These are phyloP conservation scores for Chironomus riparius DNA, from an alignment of 2,888 invertebrate genomes.

Conservation along the genomic window DNA sequence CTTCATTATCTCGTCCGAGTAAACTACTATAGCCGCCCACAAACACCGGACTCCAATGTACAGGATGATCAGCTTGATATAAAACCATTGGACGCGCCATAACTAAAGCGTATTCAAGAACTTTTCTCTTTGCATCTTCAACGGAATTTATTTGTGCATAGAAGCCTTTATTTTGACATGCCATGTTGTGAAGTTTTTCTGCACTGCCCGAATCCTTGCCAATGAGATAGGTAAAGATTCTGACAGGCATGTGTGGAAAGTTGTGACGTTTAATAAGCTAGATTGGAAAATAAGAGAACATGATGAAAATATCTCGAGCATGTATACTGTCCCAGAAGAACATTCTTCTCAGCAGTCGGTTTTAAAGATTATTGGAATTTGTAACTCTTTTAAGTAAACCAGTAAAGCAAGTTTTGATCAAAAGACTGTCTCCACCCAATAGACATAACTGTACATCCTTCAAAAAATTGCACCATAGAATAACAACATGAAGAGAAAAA, in stretches of 20 bases:
- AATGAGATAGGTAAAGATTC: constrained; percentile 93
- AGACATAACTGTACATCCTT: no score
- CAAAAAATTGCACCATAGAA: no score
- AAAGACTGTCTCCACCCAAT: no score
- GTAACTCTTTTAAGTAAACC: no score
- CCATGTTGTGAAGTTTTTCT: constrained; percentile 84
- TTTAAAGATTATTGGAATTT: no score
- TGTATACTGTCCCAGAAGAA: no score
- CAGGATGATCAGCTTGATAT: constrained; percentile 82
- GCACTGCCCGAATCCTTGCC: constrained; percentile 86
- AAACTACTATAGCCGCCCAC: constrained; percentile 66
- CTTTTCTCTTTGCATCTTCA: constrained; percentile 83
- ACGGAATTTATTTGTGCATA: constrained; percentile 81
- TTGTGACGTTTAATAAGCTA: constrained; percentile 70
- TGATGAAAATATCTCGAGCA: neutral
- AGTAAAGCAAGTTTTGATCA: no score
- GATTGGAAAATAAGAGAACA: constrained; percentile 35
- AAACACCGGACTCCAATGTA: constrained; percentile 93
- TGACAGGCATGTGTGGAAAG: constrained; percentile 86
- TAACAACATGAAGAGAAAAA: no score
- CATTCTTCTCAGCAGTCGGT: neutral
- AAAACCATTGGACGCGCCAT: constrained; percentile 94
- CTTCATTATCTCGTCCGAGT: constrained; percentile 40
- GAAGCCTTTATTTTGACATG: constrained; percentile 94
- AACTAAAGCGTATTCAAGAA: constrained; percentile 89